These are phyloP conservation scores for Bos taurus DNA, from an alignment of 2,113 vertebrate genomes.

Conservation along the genomic window ARS-UCD2.0 NC_037339.1:41632501-41633000, in stretches of 20 bases:
- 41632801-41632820: not conserved
- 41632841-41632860: not conserved
- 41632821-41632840: not conserved
- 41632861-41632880: not conserved
- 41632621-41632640: not conserved
- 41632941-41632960: not conserved
- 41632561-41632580: not conserved
- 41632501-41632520: not conserved
- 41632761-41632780: not conserved
- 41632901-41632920: not conserved
- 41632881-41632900: not conserved
- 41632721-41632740: not conserved
- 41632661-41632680: not conserved
- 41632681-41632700: not conserved
- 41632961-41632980: not conserved
- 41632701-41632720: not conserved
- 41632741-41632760: not conserved
- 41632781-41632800: not conserved
- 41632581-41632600: not conserved
- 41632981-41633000: not conserved
- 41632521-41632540: no score
- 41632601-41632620: not conserved
- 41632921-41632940: accelerated
- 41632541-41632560: no score
- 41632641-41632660: not conserved